Evolutionary conservation across 2,797 vertebrate species (phyloP), one percentile per base, ranked within the genome.

Genomic region (Aplochiton taeniatus): DNA sequence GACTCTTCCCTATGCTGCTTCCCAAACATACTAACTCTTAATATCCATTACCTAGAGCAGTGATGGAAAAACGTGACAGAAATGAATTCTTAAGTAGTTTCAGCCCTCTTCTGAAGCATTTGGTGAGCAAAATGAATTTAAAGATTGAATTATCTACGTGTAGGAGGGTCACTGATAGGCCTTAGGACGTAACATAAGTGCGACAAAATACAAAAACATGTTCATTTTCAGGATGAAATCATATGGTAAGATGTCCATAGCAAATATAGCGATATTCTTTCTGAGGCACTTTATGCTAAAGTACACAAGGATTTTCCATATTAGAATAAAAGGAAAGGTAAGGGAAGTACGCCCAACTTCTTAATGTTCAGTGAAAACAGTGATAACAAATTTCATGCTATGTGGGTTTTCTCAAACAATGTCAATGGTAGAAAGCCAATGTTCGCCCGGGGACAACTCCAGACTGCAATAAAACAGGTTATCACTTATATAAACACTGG

Each of bases 401-500:
- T 65, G 49, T 55, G 68, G 11, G 5, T 16, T 60, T 42, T 63
- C 46, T 46, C 16, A 31, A 43, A 51, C n/a, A 12, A 17, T 65
- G 47, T 56, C 75, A 66, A 65, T 62, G 67, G 66, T 47, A 31
- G 69, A 47, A 67, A 69, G 74, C 58, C 65, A 75, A 73, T 46
- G 45, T 74, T 77, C 68, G 66, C 68, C 65, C 20, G 59, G 78
- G 61, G 51, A 79, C 75, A 68, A 76, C 71, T 81, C 63, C 70
- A 79, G 59, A 70, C 66, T 53, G 79, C 84, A 72, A 83, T 89
- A 88, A 88, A 85, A 78, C 8, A 47, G 11, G 68, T 85, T 84
- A 88, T 90, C 81, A 42, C 69, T 63, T 80, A 64, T 74, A 66
- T 76, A 86, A 89, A 90, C 87, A 88, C 13, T 16, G 55, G 65